These are phyloP conservation scores for Barbus barbus DNA, from an alignment of 2,113 vertebrate genomes.

Conservation along the genomic window DNA sequence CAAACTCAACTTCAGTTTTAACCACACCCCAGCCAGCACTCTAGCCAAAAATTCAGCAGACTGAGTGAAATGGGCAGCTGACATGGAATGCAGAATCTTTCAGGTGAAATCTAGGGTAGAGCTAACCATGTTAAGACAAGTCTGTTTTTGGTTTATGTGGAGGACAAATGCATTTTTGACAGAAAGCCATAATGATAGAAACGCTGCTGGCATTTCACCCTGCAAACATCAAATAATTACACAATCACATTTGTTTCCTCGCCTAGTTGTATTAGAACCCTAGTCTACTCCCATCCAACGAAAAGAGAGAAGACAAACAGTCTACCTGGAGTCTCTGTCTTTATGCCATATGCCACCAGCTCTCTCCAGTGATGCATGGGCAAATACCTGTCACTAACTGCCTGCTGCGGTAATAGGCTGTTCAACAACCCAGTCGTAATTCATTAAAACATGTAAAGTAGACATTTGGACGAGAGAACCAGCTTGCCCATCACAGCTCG, in stretches of 20 bases:
- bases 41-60: not conserved
- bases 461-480: constrained; percentile 24
- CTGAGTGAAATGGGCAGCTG: not conserved
- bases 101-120: not conserved
- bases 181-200: constrained; percentile 4
- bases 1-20: not conserved
- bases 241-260: not conserved
- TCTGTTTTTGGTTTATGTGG: not conserved
- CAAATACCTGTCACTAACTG: constrained; percentile 47
- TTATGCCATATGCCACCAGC: constrained; percentile 34
- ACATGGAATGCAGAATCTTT: constrained; percentile 10
- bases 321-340: constrained; percentile 47
- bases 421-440: constrained; percentile 40
- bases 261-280: not conserved
- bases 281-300: not conserved
- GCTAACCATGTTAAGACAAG: constrained; percentile 3
- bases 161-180: constrained; percentile 25
- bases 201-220: not conserved
- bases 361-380: constrained; percentile 49
- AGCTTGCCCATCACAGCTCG: constrained; percentile 16
- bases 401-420: constrained; percentile 42
- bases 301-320: constrained; percentile 2
- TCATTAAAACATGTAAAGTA: constrained; percentile 55
- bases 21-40: not conserved
- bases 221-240: constrained; percentile 9